A percentile compares a stretch with the other conserved stretches of the same genome.
These are phyloP conservation scores for Takifugu rubripes DNA, from an alignment of 2,797 vertebrate genomes.

Conservation along the genomic window DNA sequence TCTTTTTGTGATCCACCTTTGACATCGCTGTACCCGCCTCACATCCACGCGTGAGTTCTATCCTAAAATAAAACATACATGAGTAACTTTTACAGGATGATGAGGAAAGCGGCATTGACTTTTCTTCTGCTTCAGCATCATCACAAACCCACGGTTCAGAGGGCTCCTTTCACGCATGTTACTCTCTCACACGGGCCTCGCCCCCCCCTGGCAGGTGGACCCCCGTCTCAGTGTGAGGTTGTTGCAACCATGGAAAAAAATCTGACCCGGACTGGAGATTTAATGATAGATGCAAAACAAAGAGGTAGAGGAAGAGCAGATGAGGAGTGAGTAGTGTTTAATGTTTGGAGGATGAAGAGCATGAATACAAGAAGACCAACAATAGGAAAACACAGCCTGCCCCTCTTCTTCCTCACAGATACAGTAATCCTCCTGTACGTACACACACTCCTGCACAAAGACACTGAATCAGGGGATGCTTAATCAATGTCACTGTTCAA, in stretches of 20 bases:
- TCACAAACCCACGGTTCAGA: too few relatives aligned
- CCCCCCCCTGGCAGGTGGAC: too few relatives aligned
- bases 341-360: conserved; percentile 40
- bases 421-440: conserved; percentile 8
- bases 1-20: too few relatives aligned
- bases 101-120: too few relatives aligned
- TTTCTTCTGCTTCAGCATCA: too few relatives aligned
- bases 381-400: conserved; percentile 18
- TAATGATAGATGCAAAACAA: conserved; percentile 62
- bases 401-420: conserved; percentile 3
- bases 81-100: not conserved
- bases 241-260: conserved; percentile 33
- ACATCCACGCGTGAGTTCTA: too few relatives aligned
- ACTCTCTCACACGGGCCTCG: too few relatives aligned
- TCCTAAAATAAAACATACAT: not conserved
- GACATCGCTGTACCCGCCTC: too few relatives aligned
- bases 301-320: conserved; percentile 54
- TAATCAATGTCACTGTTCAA: conserved; percentile 80
- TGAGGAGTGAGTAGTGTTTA: conserved; percentile 15
- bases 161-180: too few relatives aligned
- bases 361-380: conserved; percentile 30
- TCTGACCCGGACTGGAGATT: conserved; percentile 69
- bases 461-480: conserved; percentile 51
- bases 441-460: conserved; percentile 8
- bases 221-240: not conserved